A percentile compares a stretch with the other conserved stretches of the same genome.
phyloP scores from a whole-genome alignment of 2,888 invertebrate genomes.

The Chrysolina oricalcia region DNA sequence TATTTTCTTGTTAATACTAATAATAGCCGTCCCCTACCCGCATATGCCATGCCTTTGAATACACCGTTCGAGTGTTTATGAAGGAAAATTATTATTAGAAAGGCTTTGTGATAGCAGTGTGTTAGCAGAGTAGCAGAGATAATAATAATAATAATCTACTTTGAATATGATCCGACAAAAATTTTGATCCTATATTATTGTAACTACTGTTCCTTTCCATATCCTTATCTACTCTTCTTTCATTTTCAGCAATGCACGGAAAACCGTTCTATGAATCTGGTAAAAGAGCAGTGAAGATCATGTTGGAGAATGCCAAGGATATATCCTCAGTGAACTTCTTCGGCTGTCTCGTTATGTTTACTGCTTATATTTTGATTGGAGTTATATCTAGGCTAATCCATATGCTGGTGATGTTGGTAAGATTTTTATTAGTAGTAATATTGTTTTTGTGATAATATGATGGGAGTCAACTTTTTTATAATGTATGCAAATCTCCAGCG shows the following conservation, averaged over 20 bases:
- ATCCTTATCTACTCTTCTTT: neutral
- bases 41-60: no score
- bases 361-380: conserved; percentile 56
- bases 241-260: conserved; percentile 62
- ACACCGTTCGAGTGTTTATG: no score
- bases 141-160: no score
- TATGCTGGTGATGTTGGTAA: conserved; percentile 50
- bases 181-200: no score
- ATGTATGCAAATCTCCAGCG: no score
- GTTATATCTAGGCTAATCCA: conserved; percentile 51
- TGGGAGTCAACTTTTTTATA: neutral
- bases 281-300: conserved; percentile 59
- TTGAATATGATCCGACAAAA: no score
- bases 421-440: conserved; percentile 2
- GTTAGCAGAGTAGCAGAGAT: no score
- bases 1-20: no score
- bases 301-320: conserved; percentile 57
- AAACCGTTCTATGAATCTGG: conserved; percentile 61
- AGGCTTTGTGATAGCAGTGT: no score
- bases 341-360: conserved; percentile 60
- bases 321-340: conserved; percentile 59
- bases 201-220: neutral
- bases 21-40: no score
- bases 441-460: no score
- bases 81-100: no score